Percentiles rank a stretch among this genome's conserved stretches.
These are phyloP conservation scores for Parotia lawesii DNA, from an alignment of 2,113 vertebrate species.

Conservation along the genomic window DNA sequence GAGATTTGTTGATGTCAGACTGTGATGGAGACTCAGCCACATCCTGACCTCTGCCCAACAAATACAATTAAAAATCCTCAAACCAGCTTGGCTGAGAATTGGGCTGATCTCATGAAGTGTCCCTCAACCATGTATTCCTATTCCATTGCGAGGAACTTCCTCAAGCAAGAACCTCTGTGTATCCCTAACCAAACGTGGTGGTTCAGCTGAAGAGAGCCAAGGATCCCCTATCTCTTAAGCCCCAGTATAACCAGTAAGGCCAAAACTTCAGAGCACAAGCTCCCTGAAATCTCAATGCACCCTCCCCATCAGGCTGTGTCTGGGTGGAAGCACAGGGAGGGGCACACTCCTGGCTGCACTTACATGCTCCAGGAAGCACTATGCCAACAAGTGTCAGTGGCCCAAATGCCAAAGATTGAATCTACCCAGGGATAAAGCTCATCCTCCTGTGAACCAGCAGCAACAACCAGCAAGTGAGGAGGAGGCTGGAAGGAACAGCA, in stretches of 20 bases:
- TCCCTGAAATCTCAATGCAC: rapidly evolving
- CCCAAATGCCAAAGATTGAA: background rate
- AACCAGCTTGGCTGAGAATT: background rate
- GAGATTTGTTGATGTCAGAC: background rate
- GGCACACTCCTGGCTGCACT: background rate
- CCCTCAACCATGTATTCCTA: background rate
- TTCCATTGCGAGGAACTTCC: background rate
- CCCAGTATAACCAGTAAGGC: background rate
- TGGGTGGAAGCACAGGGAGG: background rate
- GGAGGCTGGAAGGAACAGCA: background rate
- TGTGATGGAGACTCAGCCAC: background rate
- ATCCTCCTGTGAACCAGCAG: background rate
- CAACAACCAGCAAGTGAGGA: background rate
- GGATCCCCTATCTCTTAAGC: background rate
- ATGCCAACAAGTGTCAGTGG: background rate
- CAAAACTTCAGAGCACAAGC: background rate
- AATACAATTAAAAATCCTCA: background rate
- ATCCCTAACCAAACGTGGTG: rapidly evolving
- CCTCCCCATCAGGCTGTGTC: background rate
- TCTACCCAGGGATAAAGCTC: background rate
- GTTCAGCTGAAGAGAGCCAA: background rate
- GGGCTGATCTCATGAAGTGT: background rate
- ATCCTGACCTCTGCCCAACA: background rate
- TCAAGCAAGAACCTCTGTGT: background rate
- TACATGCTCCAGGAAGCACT: background rate